These are phyloP conservation scores for Callyntrura guangdongensis DNA, from an alignment of 2,888 invertebrate genomes.

Conservation along the genomic window DNA sequence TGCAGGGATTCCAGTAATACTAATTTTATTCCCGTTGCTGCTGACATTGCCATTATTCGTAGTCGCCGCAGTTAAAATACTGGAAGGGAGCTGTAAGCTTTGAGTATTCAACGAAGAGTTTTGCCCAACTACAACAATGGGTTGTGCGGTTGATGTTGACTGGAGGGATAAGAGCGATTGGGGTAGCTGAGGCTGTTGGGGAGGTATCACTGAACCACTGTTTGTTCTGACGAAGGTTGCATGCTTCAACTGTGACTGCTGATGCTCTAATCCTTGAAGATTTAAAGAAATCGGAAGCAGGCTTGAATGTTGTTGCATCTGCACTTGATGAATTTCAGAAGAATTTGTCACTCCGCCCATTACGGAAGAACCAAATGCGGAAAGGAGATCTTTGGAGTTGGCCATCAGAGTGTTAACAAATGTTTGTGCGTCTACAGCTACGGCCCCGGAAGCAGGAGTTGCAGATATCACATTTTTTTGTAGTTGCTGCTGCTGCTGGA, in stretches of 20 bases:
- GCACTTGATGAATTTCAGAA: conserved; percentile 29
- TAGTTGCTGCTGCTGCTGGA: conserved; percentile 43
- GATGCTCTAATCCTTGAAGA: conserved; percentile 48
- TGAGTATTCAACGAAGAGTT: conserved; percentile 70
- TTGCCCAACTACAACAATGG: conserved; percentile 52
- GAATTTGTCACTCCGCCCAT: conserved; percentile 19
- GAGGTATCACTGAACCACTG: conserved; percentile 6
- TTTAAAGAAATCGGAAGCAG: conserved; percentile 61
- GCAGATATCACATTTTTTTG: conserved; percentile 55
- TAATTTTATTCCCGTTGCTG: conserved; percentile 8
- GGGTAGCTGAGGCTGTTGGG: background rate
- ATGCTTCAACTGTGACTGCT: conserved; percentile 52
- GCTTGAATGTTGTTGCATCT: conserved; percentile 19
- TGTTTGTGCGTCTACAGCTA: conserved; percentile 57
- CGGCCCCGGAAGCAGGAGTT: conserved; percentile 15
- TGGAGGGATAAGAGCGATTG: conserved; percentile 35
- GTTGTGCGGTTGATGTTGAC: conserved; percentile 10
- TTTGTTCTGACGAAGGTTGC: conserved; percentile 44
- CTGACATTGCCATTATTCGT: background rate
- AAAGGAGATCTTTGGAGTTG: conserved; percentile 57
- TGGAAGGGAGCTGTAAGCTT: conserved; percentile 67
- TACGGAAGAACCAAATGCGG: conserved; percentile 61
- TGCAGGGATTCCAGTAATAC: background rate
- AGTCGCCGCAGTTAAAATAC: conserved; percentile 25
- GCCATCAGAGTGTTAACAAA: conserved; percentile 63